These are phyloP conservation scores for Ammodytes dubius DNA, from an alignment of 2,113 vertebrate genomes.

Conservation along the genomic window DNA sequence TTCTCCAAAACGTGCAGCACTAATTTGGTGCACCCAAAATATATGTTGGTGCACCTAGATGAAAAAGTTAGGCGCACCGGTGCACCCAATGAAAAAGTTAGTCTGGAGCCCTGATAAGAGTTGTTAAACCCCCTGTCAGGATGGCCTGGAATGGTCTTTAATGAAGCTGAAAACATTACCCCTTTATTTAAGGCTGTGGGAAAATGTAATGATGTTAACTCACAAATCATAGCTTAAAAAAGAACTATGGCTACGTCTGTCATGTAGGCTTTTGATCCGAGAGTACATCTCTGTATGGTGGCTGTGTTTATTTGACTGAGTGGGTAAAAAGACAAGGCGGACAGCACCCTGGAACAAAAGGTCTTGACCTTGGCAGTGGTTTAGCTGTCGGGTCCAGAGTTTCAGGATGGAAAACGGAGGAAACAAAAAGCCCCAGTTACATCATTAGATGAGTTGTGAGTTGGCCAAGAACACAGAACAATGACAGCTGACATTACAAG, in stretches of 20 bases:
- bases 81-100: too few species aligned
- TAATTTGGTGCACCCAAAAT: too few species aligned
- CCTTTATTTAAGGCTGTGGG: slow-evolving; percentile 26
- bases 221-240: slow-evolving; percentile 15
- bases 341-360: slow-evolving; percentile 67
- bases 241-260: background rate
- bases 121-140: slow-evolving; percentile 37
- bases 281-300: slow-evolving; percentile 5
- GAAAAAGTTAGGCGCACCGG: too few species aligned
- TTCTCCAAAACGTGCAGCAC: too few species aligned
- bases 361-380: slow-evolving; percentile 52
- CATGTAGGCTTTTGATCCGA: background rate
- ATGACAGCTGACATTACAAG: slow-evolving; percentile 32
- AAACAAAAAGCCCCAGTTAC: slow-evolving; percentile 42
- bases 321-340: slow-evolving; percentile 31
- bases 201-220: slow-evolving; percentile 38
- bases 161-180: slow-evolving; percentile 43
- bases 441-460: slow-evolving; percentile 21
- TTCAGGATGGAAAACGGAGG: slow-evolving; percentile 14
- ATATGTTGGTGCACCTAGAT: too few species aligned
- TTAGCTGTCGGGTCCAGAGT: slow-evolving; percentile 12
- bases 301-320: background rate
- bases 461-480: slow-evolving; percentile 57
- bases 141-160: slow-evolving; percentile 45
- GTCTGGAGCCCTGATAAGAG: too few species aligned